Percentiles rank a stretch among this genome's conserved stretches.
These are phyloP conservation scores for Drosophila carrolli DNA, from an alignment of 1,140 invertebrate genomes.

Conservation along the genomic window DNA sequence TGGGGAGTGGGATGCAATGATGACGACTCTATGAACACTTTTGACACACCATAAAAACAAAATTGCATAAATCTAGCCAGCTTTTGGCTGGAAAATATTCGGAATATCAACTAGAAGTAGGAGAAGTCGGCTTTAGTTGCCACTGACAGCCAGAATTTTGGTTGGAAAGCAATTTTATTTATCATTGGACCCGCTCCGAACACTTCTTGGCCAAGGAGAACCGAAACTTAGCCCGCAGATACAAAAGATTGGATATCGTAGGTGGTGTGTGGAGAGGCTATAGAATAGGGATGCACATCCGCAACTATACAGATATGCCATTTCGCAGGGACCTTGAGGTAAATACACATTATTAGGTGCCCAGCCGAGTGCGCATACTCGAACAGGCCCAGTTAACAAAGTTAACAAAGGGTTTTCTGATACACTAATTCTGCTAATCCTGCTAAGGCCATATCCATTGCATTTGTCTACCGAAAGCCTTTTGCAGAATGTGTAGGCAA, in stretches of 20 bases:
- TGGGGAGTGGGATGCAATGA: background rate
- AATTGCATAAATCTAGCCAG: slow-evolving; percentile 14
- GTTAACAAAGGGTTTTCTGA: slow-evolving; percentile 1
- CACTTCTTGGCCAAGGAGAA: background rate
- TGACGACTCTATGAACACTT: slow-evolving; percentile 7
- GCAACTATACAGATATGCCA: background rate
- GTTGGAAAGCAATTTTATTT: slow-evolving; percentile 21
- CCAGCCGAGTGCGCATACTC: background rate
- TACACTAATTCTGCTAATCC: background rate
- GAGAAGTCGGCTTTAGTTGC: slow-evolving; percentile 39
- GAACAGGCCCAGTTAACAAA: background rate
- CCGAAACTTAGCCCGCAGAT: slow-evolving; percentile 9
- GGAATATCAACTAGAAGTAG: slow-evolving; percentile 24
- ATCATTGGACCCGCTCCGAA: background rate
- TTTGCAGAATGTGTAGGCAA: too few relatives aligned
- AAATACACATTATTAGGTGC: slow-evolving; percentile 22
- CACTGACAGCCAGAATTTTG: slow-evolving; percentile 12
- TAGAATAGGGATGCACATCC: background rate
- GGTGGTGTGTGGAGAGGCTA: background rate
- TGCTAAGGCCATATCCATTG: background rate
- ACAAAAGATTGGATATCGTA: background rate
- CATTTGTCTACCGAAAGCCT: background rate
- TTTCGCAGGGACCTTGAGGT: background rate
- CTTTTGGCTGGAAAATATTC: slow-evolving; percentile 1
- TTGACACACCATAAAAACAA: slow-evolving; percentile 28